Evolutionary conservation across 2,888 invertebrate genomes (phyloP).

Genomic region (Melanchra persicariae): DNA sequence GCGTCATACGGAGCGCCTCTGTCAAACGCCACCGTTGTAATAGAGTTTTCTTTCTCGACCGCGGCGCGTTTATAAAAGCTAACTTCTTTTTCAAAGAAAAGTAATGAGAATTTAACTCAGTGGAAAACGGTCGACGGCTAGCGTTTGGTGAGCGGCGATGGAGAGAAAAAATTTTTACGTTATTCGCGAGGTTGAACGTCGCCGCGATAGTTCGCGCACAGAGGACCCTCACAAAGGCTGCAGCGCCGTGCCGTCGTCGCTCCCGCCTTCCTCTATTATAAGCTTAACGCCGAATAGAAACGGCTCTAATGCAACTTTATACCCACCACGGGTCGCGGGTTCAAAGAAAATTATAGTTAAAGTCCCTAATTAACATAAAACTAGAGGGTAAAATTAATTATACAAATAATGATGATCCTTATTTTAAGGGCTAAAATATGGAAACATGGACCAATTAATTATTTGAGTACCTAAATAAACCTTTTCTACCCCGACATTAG

Average conservation of each 20-base stretch:
- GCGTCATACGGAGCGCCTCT: conserved; percentile 73
- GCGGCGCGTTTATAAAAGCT: conserved; percentile 84
- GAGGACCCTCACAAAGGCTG: conserved; percentile 79
- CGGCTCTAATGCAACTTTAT: conserved; percentile 82
- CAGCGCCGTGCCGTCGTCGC: conserved; percentile 62
- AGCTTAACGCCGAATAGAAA: conserved; percentile 81
- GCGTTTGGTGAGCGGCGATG: conserved; percentile 78
- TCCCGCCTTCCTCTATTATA: conserved; percentile 79
- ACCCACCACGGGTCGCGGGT: conserved; percentile 70
- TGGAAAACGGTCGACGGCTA: conserved; percentile 85
- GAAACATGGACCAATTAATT: conserved; percentile 31
- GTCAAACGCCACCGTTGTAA: conserved; percentile 87
- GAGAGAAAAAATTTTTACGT: conserved; percentile 84
- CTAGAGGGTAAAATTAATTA: conserved; percentile 69
- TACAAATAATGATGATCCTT: conserved; percentile 29
- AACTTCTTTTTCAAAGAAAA: conserved; percentile 87
- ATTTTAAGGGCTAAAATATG: conserved; percentile 22
- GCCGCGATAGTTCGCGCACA: conserved; percentile 75
- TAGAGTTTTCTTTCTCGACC: conserved; percentile 85
- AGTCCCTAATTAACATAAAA: conserved; percentile 78
- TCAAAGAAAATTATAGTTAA: conserved; percentile 79
- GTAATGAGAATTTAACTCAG: conserved; percentile 90
- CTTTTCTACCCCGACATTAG: conserved; percentile 24
- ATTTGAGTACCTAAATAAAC: conserved; percentile 12
- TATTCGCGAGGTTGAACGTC: conserved; percentile 77